A percentile compares a stretch with the other conserved stretches of the same genome.
Conservation (phyloP, 2,797 vertebrate species). For the Bothrops alternatus region DNA sequence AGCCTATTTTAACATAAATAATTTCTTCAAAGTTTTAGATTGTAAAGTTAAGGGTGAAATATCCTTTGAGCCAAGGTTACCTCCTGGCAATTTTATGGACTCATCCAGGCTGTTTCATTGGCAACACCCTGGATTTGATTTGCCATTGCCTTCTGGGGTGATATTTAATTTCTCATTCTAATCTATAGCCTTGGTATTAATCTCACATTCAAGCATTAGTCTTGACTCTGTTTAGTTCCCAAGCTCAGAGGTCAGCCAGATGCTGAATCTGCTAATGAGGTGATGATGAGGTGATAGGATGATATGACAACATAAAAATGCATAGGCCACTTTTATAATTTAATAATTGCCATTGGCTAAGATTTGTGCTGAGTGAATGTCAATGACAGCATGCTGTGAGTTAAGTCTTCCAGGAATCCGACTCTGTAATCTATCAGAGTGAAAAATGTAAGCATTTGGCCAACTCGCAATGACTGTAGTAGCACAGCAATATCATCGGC, state of each 20-base stretch:
- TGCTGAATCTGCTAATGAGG: conserved; percentile 38
- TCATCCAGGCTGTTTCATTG: neutral
- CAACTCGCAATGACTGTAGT: neutral
- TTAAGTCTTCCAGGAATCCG: conserved; percentile 30
- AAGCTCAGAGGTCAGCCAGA: neutral
- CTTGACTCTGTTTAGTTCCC: neutral
- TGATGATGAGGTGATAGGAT: conserved; percentile 28
- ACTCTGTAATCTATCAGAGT: neutral
- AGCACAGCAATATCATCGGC: neutral
- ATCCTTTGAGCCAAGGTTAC: neutral
- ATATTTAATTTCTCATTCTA: neutral
- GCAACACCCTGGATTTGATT: neutral
- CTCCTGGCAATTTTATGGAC: neutral
- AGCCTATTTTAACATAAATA: conserved; percentile 39
- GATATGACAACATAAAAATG: neutral
- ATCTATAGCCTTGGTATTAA: neutral
- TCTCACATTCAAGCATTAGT: neutral
- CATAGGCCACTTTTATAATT: conserved; percentile 2
- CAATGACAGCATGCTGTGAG: conserved; percentile 12
- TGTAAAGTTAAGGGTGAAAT: neutral
- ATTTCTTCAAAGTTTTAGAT: conserved; percentile 37
- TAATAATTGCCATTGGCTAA: conserved; percentile 27
- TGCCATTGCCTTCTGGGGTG: neutral
- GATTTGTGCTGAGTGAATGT: conserved; percentile 11
- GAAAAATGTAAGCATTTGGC: neutral